Conservation (phyloP, 2,113 vertebrate species). For the Promerops cafer region DNA sequence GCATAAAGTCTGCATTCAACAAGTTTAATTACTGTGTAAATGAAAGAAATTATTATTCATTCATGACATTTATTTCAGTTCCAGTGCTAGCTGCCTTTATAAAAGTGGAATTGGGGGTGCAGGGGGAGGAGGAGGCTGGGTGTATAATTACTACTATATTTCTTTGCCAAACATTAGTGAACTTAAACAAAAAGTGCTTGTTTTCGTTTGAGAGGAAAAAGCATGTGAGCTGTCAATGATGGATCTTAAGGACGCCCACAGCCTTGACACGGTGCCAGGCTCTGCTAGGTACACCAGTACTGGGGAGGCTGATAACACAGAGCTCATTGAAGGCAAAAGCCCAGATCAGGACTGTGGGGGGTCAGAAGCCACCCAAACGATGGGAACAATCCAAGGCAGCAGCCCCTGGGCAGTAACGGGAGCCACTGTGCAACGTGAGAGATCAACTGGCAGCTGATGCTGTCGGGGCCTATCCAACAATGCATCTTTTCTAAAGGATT, state of each 20-base stretch:
- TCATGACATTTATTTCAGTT: slow-evolving; percentile 72
- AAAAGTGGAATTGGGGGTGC: neutral
- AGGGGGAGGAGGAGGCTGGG: slow-evolving; percentile 17
- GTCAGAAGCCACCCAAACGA: slow-evolving; percentile 69
- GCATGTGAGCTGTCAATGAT: slow-evolving; percentile 69
- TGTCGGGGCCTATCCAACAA: slow-evolving; percentile 23
- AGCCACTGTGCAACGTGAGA: slow-evolving; percentile 30
- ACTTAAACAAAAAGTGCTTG: slow-evolving; percentile 79
- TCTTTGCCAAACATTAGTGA: slow-evolving; percentile 76
- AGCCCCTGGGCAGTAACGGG: slow-evolving; percentile 63
- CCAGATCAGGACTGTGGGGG: slow-evolving; percentile 36
- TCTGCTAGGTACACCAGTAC: slow-evolving; percentile 50
- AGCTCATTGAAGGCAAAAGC: slow-evolving; percentile 65
- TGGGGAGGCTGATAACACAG: slow-evolving; percentile 68
- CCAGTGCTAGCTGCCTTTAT: slow-evolving; percentile 56
- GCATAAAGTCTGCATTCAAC: slow-evolving; percentile 67
- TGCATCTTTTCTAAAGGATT: slow-evolving; percentile 28
- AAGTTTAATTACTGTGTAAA: slow-evolving; percentile 76
- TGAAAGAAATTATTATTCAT: slow-evolving; percentile 78
- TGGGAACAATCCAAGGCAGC: slow-evolving; percentile 67
- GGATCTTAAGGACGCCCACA: slow-evolving; percentile 67
- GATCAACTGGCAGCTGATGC: slow-evolving; percentile 61
- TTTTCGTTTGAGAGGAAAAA: slow-evolving; percentile 65
- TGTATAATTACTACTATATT: slow-evolving; percentile 69
- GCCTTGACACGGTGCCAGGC: slow-evolving; percentile 56